phyloP scores from a whole-genome alignment of 2,113 vertebrate species.

The Lepus americanus region DNA sequence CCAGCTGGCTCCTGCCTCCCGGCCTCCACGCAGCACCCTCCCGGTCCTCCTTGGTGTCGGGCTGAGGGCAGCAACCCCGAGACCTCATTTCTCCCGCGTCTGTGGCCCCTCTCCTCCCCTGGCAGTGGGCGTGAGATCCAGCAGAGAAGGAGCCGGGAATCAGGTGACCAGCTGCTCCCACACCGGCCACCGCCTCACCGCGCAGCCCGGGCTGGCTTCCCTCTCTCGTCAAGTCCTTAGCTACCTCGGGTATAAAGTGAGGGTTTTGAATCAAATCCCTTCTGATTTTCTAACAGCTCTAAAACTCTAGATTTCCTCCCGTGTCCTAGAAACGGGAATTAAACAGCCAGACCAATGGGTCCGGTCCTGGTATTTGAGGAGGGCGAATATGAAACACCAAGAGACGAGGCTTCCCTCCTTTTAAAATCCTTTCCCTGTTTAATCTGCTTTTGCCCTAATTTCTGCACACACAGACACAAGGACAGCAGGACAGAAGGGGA shows the following conservation, averaged over 20 bases:
- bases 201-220: neutral
- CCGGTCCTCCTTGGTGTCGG: rapidly evolving
- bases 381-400: conserved; percentile 59
- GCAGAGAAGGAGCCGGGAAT: neutral
- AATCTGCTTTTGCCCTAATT: conserved; percentile 58
- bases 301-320: conserved; percentile 52
- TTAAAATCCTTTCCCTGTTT: conserved; percentile 31
- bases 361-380: conserved; percentile 61
- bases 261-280: conserved; percentile 9
- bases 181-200: neutral
- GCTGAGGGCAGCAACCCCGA: neutral
- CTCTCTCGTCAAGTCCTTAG: neutral
- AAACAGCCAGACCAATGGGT: conserved; percentile 39
- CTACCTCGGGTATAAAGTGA: neutral
- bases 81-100: neutral
- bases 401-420: conserved; percentile 7
- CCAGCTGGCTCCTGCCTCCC: neutral
- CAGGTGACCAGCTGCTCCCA: neutral
- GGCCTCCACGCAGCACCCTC: neutral
- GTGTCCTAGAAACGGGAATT: conserved; percentile 69
- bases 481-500: neutral
- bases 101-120: neutral
- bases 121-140: neutral
- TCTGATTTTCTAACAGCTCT: neutral
- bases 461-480: neutral